Percentiles rank a stretch among this genome's conserved stretches.
Evolutionary conservation across 2,797 vertebrate species (phyloP).

Genomic region (Chlorospingus semifuscus): DNA sequence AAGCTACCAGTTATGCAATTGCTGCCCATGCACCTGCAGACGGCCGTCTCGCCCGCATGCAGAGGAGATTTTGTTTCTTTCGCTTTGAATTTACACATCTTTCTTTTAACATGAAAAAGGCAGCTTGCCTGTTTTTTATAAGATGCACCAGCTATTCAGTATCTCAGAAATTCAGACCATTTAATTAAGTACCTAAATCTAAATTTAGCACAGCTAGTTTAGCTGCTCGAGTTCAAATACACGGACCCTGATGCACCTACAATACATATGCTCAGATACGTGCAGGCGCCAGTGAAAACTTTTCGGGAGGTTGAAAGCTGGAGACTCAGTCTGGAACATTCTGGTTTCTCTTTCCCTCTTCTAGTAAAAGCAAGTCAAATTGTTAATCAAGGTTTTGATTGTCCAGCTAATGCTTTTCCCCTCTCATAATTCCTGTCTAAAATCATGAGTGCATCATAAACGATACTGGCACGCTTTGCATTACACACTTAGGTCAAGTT

Average conservation of each 20-base stretch:
- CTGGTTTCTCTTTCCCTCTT: background rate
- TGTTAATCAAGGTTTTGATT: constrained; percentile 1
- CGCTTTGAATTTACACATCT: background rate
- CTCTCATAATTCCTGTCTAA: background rate
- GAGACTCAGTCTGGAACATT: background rate
- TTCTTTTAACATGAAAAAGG: background rate
- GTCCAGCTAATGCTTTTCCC: background rate
- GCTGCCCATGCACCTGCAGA: background rate
- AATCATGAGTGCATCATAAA: constrained; percentile 1
- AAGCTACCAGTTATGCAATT: constrained; percentile 38
- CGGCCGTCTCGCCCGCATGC: background rate
- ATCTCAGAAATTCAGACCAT: background rate
- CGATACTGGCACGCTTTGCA: background rate
- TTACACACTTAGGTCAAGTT: constrained; percentile 19
- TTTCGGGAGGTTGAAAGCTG: background rate
- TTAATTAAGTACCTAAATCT: constrained; percentile 39
- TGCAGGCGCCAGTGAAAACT: background rate
- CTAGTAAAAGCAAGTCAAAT: background rate
- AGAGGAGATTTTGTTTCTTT: background rate
- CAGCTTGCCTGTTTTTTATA: background rate
- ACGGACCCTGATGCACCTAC: constrained; percentile 26
- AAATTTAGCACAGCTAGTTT: constrained; percentile 31
- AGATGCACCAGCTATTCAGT: background rate
- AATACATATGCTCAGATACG: background rate
- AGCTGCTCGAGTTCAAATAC: constrained; percentile 6